phyloP scores from a whole-genome alignment of 2,888 invertebrate species.

The Zonitis immaculata region DNA sequence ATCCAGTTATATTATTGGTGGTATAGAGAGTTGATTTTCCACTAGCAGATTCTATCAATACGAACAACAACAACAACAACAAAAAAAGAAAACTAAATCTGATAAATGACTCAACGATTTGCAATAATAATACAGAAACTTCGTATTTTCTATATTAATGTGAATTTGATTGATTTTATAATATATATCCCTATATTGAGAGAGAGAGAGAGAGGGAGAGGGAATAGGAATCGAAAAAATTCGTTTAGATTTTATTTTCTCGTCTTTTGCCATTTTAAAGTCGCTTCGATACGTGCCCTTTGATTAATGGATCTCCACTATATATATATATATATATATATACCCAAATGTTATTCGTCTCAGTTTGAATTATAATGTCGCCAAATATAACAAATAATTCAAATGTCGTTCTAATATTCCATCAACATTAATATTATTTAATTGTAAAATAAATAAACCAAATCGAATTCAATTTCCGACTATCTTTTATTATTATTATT shows the following conservation, averaged over 20 bases:
- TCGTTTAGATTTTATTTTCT: conserved; percentile 3
- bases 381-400: conserved; percentile 26
- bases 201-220: too few relatives aligned
- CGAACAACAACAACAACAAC: conserved; percentile 16
- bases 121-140: conserved; percentile 13
- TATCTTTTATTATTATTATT: too few relatives aligned
- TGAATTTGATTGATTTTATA: conserved; percentile 28
- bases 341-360: conserved; percentile 28
- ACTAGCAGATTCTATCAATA: too few relatives aligned
- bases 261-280: conserved; percentile 30
- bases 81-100: too few relatives aligned
- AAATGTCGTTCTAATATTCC: conserved; percentile 29
- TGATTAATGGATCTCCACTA: conserved; percentile 32
- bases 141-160: conserved; percentile 16
- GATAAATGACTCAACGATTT: conserved; percentile 13
- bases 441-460: too few relatives aligned
- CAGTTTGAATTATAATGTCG: conserved; percentile 28
- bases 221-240: too few relatives aligned
- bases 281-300: conserved; percentile 26
- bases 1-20: conserved; percentile 9
- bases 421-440: too few relatives aligned
- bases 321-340: too few relatives aligned
- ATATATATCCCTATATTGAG: too few relatives aligned
- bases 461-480: too few relatives aligned
- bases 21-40: background rate